Conservation (phyloP, 2,797 vertebrate genomes). For the Alauda arvensis region DNA sequence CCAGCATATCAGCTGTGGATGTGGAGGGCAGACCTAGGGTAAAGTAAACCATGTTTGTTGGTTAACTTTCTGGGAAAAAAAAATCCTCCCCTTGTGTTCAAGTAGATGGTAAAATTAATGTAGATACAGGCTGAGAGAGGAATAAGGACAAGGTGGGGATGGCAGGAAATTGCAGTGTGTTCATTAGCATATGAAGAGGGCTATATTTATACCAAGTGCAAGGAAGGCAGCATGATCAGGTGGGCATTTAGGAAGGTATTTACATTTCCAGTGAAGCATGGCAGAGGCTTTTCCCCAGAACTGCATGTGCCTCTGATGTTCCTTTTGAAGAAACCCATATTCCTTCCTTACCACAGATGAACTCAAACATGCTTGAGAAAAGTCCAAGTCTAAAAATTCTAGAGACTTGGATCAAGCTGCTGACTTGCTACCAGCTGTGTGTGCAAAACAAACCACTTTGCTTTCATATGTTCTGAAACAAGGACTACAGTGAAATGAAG, state of each 20-base stretch:
- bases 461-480: constrained; percentile 1
- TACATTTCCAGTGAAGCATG: background rate
- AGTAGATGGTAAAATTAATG: background rate
- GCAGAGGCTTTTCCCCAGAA: background rate
- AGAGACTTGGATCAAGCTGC: background rate
- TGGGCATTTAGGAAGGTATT: constrained; percentile 13
- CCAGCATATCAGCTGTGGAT: background rate
- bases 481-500: background rate
- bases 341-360: background rate
- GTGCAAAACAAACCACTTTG: background rate
- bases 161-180: constrained; percentile 29
- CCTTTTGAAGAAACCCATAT: background rate
- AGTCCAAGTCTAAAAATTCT: constrained; percentile 35
- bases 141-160: constrained; percentile 24
- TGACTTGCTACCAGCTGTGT: constrained; percentile 31
- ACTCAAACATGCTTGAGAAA: constrained; percentile 19
- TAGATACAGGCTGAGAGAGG: background rate
- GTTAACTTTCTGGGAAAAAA: background rate
- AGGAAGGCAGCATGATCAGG: constrained; percentile 9
- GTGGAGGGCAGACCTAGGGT: background rate
- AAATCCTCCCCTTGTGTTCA: background rate
- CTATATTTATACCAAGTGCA: constrained; percentile 25
- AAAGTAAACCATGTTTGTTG: background rate
- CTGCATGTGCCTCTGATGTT: background rate
- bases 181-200: constrained; percentile 44